Evolutionary conservation across 2,113 vertebrate genomes (phyloP), one percentile per base, ranked within the genome.

Genomic region (Rhizomys pruinosus): DNA sequence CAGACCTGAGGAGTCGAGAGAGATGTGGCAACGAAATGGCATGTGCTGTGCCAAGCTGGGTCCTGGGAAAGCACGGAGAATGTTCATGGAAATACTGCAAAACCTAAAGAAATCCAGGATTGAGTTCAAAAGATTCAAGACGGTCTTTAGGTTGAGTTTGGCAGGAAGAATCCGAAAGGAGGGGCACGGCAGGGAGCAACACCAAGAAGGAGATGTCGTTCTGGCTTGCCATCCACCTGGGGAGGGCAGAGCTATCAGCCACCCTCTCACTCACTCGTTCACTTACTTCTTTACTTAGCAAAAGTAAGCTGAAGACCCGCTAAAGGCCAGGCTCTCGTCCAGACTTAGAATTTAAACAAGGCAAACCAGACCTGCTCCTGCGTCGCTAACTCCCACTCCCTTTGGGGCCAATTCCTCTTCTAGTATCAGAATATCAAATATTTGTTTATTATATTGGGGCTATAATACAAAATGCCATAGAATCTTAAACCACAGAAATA

Each of bases 51-150:
- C 59, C 87, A 27, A 57, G 72, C 5, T 91, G 74, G 55, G 69
- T 76, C 4, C 29, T 90, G 29, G 55, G 32, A 84, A 79, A 47
- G 12, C 22, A 85, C 13, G 79, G 25, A 86, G 16, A 57, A 39
- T 2, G 8, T 42, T 76, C 37, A 55, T 34, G 10, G 32, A n/a
- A 87, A 95, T 42, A 13, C 20, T 64, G 63, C 73, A 8, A 79
- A 91, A 81, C 87, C 27, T 23, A 84, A 77, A 63, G 47, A 86
- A 91, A 84, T 74, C 23, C 78, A 55, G 32, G 59, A 25, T 78
- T 95, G 23, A 79, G 13, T 91, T 39, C 27, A 27, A 71, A 55
- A 25, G 34, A 47, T 57, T 84, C 77, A 66, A 27, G 42, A 87
- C 72, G 39, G 39, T 15, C n/a, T 81, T 95, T 47, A 81, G 27